Conservation (phyloP, 2,888 invertebrate genomes). For the Thymelicus lineola region DNA sequence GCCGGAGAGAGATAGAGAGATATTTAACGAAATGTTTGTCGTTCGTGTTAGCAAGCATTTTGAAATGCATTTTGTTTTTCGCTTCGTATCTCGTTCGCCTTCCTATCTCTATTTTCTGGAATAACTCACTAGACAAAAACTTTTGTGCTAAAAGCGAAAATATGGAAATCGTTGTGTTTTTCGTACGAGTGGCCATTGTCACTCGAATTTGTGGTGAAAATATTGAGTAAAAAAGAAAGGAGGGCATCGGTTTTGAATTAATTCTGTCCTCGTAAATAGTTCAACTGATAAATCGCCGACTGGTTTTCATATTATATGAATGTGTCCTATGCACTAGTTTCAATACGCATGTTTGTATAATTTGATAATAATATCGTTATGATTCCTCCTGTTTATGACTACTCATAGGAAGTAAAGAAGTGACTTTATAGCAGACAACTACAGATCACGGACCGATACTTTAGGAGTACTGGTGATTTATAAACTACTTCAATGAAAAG, state of each 20-base stretch:
- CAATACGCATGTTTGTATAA: too few relatives aligned
- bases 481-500: too few relatives aligned
- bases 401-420: too few relatives aligned
- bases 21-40: constrained; percentile 35
- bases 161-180: constrained; percentile 15
- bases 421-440: too few relatives aligned
- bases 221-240: constrained; percentile 2
- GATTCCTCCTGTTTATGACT: too few relatives aligned
- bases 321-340: background rate
- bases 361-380: too few relatives aligned
- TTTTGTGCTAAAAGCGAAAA: constrained; percentile 20
- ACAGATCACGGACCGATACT: too few relatives aligned
- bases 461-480: too few relatives aligned
- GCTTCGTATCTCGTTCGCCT: constrained; percentile 21
- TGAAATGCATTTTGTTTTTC: constrained; percentile 43
- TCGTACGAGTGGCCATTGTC: background rate
- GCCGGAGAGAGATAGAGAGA: constrained; percentile 14
- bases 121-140: constrained; percentile 16
- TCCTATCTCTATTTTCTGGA: constrained; percentile 18
- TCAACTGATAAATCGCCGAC: background rate
- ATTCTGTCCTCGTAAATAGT: constrained; percentile 1
- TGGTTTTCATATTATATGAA: background rate
- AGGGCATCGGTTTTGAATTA: constrained; percentile 5
- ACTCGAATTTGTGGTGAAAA: constrained; percentile 4
- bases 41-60: constrained; percentile 43